phyloP scores from a whole-genome alignment of 2,797 vertebrate species.

The Allobates femoralis region DNA sequence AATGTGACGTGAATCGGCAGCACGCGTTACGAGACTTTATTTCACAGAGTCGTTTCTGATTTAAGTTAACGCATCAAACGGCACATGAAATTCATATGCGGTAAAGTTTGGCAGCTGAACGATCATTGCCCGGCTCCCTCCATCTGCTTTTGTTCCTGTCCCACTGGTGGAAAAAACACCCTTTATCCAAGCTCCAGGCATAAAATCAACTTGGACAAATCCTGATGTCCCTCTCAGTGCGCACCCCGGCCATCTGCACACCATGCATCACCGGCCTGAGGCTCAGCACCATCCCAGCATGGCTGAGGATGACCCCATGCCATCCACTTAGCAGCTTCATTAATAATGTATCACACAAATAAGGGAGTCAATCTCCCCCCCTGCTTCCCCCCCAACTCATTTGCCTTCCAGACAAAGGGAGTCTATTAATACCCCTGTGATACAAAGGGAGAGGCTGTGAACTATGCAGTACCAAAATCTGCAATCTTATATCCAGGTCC shows the following conservation, averaged over 20 bases:
- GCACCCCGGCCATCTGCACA: constrained; percentile 61
- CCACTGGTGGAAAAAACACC: constrained; percentile 55
- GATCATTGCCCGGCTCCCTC: constrained; percentile 50
- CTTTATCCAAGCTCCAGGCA: constrained; percentile 62
- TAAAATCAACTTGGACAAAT: constrained; percentile 6
- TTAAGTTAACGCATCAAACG: neutral
- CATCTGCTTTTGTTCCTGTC: constrained; percentile 53
- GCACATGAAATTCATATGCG: neutral
- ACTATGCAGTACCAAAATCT: neutral
- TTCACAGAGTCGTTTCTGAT: neutral
- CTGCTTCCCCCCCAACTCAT: constrained; percentile 33
- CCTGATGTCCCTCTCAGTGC: neutral
- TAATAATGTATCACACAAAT: constrained; percentile 73
- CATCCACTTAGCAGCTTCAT: constrained; percentile 61
- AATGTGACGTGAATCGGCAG: neutral
- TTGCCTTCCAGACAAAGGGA: constrained; percentile 71
- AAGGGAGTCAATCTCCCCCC: constrained; percentile 59
- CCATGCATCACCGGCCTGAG: constrained; percentile 38
- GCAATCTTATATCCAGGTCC: too few species aligned
- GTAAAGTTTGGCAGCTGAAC: constrained; percentile 58
- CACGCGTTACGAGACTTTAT: neutral
- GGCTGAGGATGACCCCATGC: constrained; percentile 24
- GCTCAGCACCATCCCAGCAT: constrained; percentile 31
- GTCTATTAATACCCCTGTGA: neutral
- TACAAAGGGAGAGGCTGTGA: constrained; percentile 34